Evolutionary conservation across 2,888 invertebrate species (phyloP).

Genomic region (Stegana nigrithorax): DNA sequence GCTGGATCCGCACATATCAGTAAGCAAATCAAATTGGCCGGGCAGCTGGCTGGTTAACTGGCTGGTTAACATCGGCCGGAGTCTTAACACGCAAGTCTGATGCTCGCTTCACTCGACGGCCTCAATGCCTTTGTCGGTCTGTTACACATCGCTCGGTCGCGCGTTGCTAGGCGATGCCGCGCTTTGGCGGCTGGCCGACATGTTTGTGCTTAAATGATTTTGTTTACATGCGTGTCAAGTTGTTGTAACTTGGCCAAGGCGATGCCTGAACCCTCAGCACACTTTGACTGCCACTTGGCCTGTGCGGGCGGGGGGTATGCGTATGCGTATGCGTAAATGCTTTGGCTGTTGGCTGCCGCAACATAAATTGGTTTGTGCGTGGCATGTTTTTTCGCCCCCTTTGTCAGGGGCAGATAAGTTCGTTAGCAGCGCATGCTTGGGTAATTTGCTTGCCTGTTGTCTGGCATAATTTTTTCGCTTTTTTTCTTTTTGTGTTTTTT

Average conservation of each 20-base stretch:
- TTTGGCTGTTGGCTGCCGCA: not conserved
- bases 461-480: slow-evolving; percentile 2
- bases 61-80: too few relatives aligned
- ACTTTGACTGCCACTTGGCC: not conserved
- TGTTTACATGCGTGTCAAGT: not conserved
- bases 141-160: too few relatives aligned
- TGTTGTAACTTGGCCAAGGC: not conserved
- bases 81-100: too few relatives aligned
- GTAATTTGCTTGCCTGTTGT: not conserved
- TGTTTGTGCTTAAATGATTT: not conserved
- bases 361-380: not conserved
- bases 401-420: not conserved
- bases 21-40: not conserved
- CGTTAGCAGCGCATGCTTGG: not conserved
- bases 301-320: too few relatives aligned
- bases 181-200: slow-evolving; percentile 34
- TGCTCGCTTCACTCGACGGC: slow-evolving; percentile 12
- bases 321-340: too few relatives aligned
- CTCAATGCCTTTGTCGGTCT: slow-evolving; percentile 48
- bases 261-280: too few relatives aligned
- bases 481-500: slow-evolving; percentile 1
- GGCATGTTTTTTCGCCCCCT: not conserved
- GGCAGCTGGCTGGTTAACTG: slow-evolving; percentile 29
- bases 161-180: slow-evolving; percentile 46
- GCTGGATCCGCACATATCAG: too few relatives aligned